These are phyloP conservation scores for Fistularia commersonii DNA, from an alignment of 2,797 vertebrate species.

Conservation along the genomic window DNA sequence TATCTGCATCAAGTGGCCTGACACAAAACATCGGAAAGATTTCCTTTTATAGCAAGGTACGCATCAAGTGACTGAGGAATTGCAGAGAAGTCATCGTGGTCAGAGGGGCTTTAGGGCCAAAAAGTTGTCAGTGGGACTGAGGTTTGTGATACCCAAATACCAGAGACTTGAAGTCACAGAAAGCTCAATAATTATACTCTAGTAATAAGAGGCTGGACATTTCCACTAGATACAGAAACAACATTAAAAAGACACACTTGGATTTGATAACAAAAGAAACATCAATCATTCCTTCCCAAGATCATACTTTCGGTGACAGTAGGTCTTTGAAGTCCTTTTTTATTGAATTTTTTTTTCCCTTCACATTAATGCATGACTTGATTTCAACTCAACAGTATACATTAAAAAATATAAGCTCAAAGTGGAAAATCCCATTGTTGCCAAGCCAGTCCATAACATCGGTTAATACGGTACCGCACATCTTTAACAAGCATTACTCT, in stretches of 20 bases:
- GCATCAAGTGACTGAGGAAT: slow-evolving; percentile 29
- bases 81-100: slow-evolving; percentile 55
- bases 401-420: too few species aligned
- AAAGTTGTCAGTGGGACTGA: slow-evolving; percentile 35
- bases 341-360: not conserved
- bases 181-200: slow-evolving; percentile 28
- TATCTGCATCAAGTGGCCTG: slow-evolving; percentile 28
- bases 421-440: too few species aligned
- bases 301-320: slow-evolving; percentile 17
- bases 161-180: slow-evolving; percentile 50
- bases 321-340: not conserved
- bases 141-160: slow-evolving; percentile 39
- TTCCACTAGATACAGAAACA: slow-evolving; percentile 57
- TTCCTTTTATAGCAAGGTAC: slow-evolving; percentile 62
- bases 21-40: slow-evolving; percentile 44
- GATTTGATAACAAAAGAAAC: slow-evolving; percentile 42
- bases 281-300: slow-evolving; percentile 20
- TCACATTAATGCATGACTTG: not conserved
- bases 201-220: slow-evolving; percentile 46
- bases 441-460: too few species aligned
- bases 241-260: slow-evolving; percentile 35
- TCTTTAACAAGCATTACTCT: too few species aligned
- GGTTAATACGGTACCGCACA: too few species aligned
- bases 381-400: not conserved
- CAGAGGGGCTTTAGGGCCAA: slow-evolving; percentile 39